Conservation (phyloP, 37 sponge, comb jelly and placozoan species). For the Tethya wilhelma region DNA sequence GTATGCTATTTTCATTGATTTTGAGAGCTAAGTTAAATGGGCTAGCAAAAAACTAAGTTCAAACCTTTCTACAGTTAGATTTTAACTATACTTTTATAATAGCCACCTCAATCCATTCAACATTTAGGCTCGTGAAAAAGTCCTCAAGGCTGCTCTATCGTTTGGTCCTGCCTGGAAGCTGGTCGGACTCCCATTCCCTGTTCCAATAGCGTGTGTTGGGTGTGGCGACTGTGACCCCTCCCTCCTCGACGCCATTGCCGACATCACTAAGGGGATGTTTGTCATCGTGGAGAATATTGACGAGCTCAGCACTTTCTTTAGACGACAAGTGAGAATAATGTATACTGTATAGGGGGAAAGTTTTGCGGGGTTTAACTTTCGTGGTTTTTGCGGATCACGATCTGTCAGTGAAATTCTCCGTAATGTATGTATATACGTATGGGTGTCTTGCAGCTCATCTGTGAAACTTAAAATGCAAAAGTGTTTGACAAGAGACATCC, state of each 20-base stretch:
- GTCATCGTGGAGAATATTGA: conserved; percentile 48
- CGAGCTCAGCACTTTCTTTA: conserved; percentile 62
- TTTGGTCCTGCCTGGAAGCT: conserved; percentile 55
- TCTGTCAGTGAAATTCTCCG: no score
- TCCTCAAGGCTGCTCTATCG: conserved; percentile 38
- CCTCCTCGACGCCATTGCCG: conserved; percentile 54
- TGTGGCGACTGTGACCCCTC: conserved; percentile 52
- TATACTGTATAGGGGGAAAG: no score
- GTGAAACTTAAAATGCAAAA: no score
- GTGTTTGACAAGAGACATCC: no score
- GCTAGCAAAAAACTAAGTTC: no score
- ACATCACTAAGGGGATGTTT: conserved; percentile 55
- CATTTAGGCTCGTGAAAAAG: conserved; percentile 36
- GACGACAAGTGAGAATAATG: conserved; percentile 29
- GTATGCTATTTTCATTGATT: no score
- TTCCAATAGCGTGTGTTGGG: conserved; percentile 65
- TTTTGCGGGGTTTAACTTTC: no score
- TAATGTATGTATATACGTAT: no score
- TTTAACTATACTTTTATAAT: background rate
- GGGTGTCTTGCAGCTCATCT: background rate
- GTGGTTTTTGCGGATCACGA: no score
- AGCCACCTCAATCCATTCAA: background rate
- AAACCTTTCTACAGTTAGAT: no score
- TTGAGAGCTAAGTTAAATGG: no score
- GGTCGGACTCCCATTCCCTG: conserved; percentile 42